Evolutionary conservation across 2,888 invertebrate species (phyloP).

Genomic region (Parapristionchus giblindavisi): DNA sequence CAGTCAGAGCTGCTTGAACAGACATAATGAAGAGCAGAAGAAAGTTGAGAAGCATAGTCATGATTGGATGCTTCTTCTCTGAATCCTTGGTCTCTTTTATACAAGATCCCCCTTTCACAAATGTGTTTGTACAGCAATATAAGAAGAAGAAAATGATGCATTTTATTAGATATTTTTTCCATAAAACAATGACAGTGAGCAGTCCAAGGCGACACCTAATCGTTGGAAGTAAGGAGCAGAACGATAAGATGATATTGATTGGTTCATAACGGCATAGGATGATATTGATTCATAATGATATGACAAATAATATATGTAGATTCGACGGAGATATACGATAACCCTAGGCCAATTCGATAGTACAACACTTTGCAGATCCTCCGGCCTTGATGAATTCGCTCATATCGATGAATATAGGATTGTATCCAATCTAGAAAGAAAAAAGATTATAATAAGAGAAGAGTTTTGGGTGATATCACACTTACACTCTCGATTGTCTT

Average conservation of each 20-base stretch:
- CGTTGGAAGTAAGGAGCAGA: slow-evolving; percentile 12
- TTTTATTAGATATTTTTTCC: background rate
- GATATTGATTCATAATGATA: too few species aligned
- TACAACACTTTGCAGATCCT: slow-evolving; percentile 68
- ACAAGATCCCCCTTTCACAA: background rate
- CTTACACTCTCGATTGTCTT: slow-evolving; percentile 33
- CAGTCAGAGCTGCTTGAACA: background rate
- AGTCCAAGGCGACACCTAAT: background rate
- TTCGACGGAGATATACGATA: background rate
- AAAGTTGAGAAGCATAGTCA: slow-evolving; percentile 9
- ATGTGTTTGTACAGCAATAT: slow-evolving; percentile 4
- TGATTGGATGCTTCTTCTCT: background rate
- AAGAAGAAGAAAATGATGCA: background rate
- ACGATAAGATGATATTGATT: background rate
- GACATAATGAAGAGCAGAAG: background rate
- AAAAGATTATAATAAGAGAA: background rate
- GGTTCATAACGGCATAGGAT: too few species aligned
- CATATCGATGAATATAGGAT: slow-evolving; percentile 60
- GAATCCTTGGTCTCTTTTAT: background rate
- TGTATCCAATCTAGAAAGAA: slow-evolving; percentile 45
- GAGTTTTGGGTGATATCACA: background rate
- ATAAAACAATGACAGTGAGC: background rate
- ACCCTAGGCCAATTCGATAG: slow-evolving; percentile 44
- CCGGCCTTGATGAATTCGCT: slow-evolving; percentile 68
- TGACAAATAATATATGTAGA: background rate